These are phyloP conservation scores for Panthera uncia DNA, from an alignment of 2,113 vertebrate genomes.

Conservation along the genomic window DNA sequence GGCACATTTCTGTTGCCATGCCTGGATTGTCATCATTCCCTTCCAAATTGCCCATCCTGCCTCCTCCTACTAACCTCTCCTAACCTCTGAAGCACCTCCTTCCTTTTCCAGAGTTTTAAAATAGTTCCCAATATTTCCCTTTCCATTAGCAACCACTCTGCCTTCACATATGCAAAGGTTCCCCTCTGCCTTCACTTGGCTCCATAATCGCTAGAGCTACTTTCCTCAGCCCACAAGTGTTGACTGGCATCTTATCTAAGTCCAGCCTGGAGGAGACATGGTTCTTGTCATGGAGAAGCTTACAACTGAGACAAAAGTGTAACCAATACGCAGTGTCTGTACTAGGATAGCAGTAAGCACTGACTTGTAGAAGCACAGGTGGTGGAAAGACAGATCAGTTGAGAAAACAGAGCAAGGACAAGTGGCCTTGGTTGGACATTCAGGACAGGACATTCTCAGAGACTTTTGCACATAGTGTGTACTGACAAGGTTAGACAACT, in stretches of 20 bases:
- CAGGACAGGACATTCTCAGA: background rate
- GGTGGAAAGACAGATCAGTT: background rate
- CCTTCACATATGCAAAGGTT: background rate
- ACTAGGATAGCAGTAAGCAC: background rate
- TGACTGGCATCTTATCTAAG: background rate
- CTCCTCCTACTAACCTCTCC: background rate
- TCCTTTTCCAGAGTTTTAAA: constrained; percentile 19
- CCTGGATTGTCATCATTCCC: background rate
- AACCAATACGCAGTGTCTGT: background rate
- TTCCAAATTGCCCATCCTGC: background rate
- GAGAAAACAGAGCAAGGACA: background rate
- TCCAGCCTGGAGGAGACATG: background rate
- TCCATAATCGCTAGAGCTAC: background rate
- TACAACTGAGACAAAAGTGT: background rate
- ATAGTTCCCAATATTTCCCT: background rate
- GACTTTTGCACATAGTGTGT: background rate
- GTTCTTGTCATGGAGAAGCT: background rate
- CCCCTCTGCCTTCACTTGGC: background rate
- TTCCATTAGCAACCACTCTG: background rate
- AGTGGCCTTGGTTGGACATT: background rate
- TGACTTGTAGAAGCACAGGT: background rate
- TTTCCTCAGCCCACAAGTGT: background rate
- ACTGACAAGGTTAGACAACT: background rate
- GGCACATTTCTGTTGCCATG: background rate
- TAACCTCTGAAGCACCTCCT: background rate